Percentiles rank a stretch among this genome's conserved stretches.
phyloP scores from a whole-genome alignment of 1,140 invertebrate species.

The Dinoponera quadriceps region DNA sequence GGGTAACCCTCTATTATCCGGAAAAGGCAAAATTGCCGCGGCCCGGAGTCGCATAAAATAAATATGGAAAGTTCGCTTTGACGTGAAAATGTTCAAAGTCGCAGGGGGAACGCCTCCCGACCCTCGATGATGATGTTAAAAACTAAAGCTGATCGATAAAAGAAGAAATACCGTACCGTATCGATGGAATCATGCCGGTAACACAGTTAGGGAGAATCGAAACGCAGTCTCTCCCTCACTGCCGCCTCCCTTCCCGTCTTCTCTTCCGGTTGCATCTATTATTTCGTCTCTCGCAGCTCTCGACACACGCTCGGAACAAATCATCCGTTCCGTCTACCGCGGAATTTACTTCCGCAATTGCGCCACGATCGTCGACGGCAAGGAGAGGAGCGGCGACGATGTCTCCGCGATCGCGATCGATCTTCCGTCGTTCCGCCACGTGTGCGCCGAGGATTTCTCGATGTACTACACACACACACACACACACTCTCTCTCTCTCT shows the following conservation, averaged over 20 bases:
- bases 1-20: not conserved
- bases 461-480: no score
- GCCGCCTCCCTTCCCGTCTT: no score
- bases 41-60: not conserved
- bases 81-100: not conserved
- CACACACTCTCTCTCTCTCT: not conserved
- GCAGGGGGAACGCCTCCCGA: not conserved
- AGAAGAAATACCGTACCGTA: not conserved
- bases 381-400: not conserved
- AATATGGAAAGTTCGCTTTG: not conserved
- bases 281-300: constrained; percentile 44
- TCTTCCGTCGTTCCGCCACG: constrained; percentile 29
- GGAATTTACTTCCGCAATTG: constrained; percentile 57
- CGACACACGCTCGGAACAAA: constrained; percentile 45
- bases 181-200: constrained; percentile 4
- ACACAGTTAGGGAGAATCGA: not conserved
- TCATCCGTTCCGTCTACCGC: constrained; percentile 49
- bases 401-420: constrained; percentile 41
- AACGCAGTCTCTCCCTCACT: not conserved
- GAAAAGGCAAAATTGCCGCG: constrained; percentile 4
- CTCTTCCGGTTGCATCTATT: constrained; percentile 18
- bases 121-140: not conserved
- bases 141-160: not conserved
- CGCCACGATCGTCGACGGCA: not conserved
- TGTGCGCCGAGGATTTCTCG: constrained; percentile 29